These are phyloP conservation scores for Gopherus flavomarginatus DNA, from an alignment of 2,113 vertebrate genomes.

Conservation along the genomic window DNA sequence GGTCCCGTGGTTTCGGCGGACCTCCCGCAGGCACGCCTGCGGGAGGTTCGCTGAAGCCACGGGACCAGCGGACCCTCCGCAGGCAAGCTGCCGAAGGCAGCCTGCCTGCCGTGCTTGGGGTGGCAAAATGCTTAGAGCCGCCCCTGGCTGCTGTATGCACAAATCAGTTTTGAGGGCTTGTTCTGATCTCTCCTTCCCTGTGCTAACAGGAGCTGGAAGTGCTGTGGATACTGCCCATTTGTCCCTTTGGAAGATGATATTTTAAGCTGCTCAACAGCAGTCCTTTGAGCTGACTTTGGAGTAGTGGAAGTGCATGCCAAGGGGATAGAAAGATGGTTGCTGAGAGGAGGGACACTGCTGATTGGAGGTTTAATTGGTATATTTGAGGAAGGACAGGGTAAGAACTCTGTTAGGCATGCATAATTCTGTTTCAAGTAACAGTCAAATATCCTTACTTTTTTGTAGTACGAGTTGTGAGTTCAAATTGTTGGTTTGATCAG, in stretches of 20 bases:
- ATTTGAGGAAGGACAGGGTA: neutral
- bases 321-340: neutral
- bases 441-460: neutral
- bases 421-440: neutral
- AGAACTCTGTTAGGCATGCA: neutral
- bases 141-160: neutral
- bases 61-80: no score
- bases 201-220: neutral
- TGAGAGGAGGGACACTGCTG: neutral
- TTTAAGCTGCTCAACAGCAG: neutral
- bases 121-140: no score
- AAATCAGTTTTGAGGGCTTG: neutral
- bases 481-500: neutral
- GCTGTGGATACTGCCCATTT: neutral
- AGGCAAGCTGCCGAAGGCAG: no score
- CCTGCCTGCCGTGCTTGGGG: no score
- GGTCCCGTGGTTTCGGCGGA: no score
- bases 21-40: no score
- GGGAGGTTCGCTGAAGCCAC: no score
- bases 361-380: neutral
- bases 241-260: neutral
- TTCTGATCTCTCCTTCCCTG: neutral
- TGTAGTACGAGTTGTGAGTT: fast-evolving
- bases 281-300: neutral
- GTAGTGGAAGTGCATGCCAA: neutral